Evolutionary conservation across 30 jellyfish, hydroid and myxozoan species (phyloP), one percentile per base, ranked within the genome.

Genomic region (Hydractinia symbiolongicarpus): DNA sequence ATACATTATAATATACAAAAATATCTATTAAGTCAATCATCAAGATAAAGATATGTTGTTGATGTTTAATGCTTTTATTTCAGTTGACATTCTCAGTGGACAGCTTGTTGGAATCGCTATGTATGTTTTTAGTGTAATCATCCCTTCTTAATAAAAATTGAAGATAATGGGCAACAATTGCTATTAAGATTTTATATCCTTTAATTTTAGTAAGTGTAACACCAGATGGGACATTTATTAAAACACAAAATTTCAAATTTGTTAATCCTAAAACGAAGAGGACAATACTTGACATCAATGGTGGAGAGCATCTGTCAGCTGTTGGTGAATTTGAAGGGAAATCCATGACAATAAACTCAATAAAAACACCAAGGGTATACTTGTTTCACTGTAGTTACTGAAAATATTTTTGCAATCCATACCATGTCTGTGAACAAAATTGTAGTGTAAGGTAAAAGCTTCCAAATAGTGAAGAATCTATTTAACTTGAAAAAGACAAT

Each of bases 331-430:
- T 79, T 21, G 74, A 53, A 4, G 87, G 70, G 8, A 62, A 79
- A 55, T 79, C 83, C 11, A 30, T 79, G 55, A 20, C 17, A 21
- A 79, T 84, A 60, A 69, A 79, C 17, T 67, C 70, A 6, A 79
- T 79, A 44, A 15, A 69, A 8, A 79, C 87, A 21, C 87, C 83
- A 9, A 66, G 87, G 85, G 87, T 79, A 66, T 5, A 8, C 67
- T 71, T 11, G 44, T 30, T 30, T 30, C 2, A 30, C 44, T 30
- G 44, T 30, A 30, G 44, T 30, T 30, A 30, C 1, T 30, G 2
- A 30, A 30, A 30, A 30, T 2, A 2, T 30, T 30, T 30, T 30
- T 30, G 44, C 44, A 30, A 30, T 30, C 44, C 44, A 30, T 30
- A 30, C 44, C 44, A 30, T 30, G 44, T 30, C 44, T 30, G 44